phyloP scores from a whole-genome alignment of 2,888 invertebrate species.

The Scaptomyza caliginosa region DNA sequence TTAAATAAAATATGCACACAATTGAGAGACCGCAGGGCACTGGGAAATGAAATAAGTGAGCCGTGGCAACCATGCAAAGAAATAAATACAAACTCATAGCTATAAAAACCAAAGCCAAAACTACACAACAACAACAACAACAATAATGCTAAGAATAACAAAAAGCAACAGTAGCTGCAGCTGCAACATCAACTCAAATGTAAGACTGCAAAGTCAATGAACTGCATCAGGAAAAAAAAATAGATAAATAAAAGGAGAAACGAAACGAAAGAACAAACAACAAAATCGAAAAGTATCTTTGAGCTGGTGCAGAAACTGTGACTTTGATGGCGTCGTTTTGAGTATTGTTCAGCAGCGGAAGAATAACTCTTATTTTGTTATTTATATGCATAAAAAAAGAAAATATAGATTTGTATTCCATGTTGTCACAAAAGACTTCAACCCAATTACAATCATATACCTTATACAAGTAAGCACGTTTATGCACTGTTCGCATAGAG shows the following conservation, averaged over 20 bases:
- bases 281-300: slow-evolving; percentile 28
- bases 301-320: slow-evolving; percentile 36
- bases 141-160: slow-evolving; percentile 1
- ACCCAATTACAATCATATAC: slow-evolving; percentile 25
- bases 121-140: slow-evolving; percentile 7
- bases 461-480: slow-evolving; percentile 17
- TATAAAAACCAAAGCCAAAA: slow-evolving; percentile 32
- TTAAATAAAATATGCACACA: slow-evolving; percentile 72
- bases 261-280: background rate
- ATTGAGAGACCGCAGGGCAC: slow-evolving; percentile 61
- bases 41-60: slow-evolving; percentile 71
- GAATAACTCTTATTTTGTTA: slow-evolving; percentile 19
- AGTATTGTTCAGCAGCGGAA: slow-evolving; percentile 17
- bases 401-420: slow-evolving; percentile 20
- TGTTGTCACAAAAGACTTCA: slow-evolving; percentile 25
- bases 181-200: slow-evolving; percentile 6
- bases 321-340: slow-evolving; percentile 46
- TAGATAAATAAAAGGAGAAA: background rate
- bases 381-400: slow-evolving; percentile 33
- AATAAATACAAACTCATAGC: slow-evolving; percentile 17
- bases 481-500: slow-evolving; percentile 25
- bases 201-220: slow-evolving; percentile 46
- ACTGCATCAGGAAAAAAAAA: slow-evolving; percentile 43
- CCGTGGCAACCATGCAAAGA: slow-evolving; percentile 49
- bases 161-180: slow-evolving; percentile 27